Conservation (phyloP, 2,797 vertebrate genomes). For the Hippoglossus hippoglossus region DNA sequence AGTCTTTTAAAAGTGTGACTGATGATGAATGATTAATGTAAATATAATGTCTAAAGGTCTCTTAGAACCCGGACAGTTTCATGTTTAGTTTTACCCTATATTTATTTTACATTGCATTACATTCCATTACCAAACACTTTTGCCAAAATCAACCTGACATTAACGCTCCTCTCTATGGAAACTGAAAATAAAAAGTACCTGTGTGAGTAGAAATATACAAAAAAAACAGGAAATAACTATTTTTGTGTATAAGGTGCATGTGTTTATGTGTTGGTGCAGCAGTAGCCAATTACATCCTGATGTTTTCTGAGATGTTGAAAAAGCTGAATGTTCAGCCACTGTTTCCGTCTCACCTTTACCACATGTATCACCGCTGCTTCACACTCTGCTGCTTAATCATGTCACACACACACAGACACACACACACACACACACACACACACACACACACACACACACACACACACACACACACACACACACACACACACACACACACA, state of each 20-base stretch:
- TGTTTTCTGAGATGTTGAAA: neutral
- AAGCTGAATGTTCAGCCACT: neutral
- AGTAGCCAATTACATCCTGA: too few relatives aligned
- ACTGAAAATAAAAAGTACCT: too few relatives aligned
- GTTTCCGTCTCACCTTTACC: neutral
- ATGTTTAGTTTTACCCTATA: neutral
- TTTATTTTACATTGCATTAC: neutral
- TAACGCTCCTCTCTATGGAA: neutral
- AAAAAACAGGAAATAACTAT: neutral
- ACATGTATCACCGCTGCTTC: too few relatives aligned
- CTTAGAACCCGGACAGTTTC: neutral
- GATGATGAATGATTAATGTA: conserved; percentile 3
- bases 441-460: too few relatives aligned
- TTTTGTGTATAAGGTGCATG: neutral
- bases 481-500: too few relatives aligned
- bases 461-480: too few relatives aligned
- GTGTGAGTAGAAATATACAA: too few relatives aligned
- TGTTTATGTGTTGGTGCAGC: too few relatives aligned
- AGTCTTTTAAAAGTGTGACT: too few relatives aligned
- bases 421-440: too few relatives aligned
- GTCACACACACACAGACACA: neutral
- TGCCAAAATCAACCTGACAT: neutral
- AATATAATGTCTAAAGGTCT: neutral
- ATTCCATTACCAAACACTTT: neutral
- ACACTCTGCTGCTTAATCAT: too few relatives aligned